Evolutionary conservation across 2,888 invertebrate species (phyloP).

Genomic region (Scaptomyza tumidula): DNA sequence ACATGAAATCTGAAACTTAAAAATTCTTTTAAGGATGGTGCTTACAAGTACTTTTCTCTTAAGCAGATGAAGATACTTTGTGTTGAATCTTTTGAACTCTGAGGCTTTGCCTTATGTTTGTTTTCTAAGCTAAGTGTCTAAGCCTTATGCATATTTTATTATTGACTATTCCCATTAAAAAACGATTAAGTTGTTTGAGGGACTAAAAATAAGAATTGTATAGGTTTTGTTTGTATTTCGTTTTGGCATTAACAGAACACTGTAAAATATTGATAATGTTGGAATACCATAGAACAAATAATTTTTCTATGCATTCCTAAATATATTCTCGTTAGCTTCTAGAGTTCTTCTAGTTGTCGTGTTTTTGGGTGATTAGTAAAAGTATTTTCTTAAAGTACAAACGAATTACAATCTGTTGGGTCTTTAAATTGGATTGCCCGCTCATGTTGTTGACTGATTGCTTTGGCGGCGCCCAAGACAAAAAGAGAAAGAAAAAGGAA

Average conservation of each 20-base stretch:
- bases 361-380: constrained; percentile 44
- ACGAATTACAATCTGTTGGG: constrained; percentile 1
- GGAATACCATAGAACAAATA: background rate
- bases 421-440: constrained; percentile 37
- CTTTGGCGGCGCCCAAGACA: constrained; percentile 64
- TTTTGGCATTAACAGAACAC: background rate
- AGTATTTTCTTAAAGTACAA: constrained; percentile 28
- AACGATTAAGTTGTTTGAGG: background rate
- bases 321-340: too few species aligned
- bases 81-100: background rate
- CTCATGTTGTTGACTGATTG: constrained; percentile 72
- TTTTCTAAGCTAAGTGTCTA: constrained; percentile 22
- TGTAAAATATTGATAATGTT: background rate
- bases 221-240: background rate
- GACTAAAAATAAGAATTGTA: background rate
- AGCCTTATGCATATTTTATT: constrained; percentile 26
- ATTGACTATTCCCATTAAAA: background rate
- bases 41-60: too few species aligned
- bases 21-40: too few species aligned
- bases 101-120: constrained; percentile 3
- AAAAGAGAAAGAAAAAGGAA: constrained; percentile 10
- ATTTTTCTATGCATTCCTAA: background rate
- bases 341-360: constrained; percentile 27
- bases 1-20: too few species aligned
- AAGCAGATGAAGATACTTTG: background rate